Evolutionary conservation across 2,888 invertebrate genomes (phyloP).

Genomic region (Cheilosia pagana): DNA sequence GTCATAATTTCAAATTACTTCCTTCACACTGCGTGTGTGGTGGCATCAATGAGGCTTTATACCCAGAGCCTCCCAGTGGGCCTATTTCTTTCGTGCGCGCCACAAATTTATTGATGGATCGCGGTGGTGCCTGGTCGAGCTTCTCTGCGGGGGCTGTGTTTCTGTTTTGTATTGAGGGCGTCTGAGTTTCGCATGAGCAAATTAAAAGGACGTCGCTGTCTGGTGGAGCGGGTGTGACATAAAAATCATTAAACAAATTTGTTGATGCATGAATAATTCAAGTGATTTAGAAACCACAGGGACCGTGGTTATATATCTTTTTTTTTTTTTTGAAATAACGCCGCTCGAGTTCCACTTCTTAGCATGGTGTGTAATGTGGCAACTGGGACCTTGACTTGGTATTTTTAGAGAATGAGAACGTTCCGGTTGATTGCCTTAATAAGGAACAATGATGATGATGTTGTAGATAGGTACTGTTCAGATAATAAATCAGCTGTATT

Average conservation of each 20-base stretch:
- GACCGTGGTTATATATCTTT: slow-evolving; percentile 5
- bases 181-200: slow-evolving; percentile 55
- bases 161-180: not conserved
- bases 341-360: not conserved
- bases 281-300: slow-evolving; percentile 55
- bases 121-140: slow-evolving; percentile 19
- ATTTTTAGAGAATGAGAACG: not conserved
- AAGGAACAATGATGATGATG: not conserved
- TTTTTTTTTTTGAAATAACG: not conserved
- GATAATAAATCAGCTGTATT: too few species aligned
- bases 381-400: slow-evolving; percentile 30
- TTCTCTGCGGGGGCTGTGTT: slow-evolving; percentile 10
- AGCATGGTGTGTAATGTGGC: slow-evolving; percentile 27
- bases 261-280: slow-evolving; percentile 68
- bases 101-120: slow-evolving; percentile 73
- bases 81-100: slow-evolving; percentile 53
- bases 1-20: slow-evolving; percentile 72
- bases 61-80: slow-evolving; percentile 44
- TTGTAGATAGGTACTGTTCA: not conserved
- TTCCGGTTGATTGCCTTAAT: slow-evolving; percentile 1
- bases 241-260: slow-evolving; percentile 67
- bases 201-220: slow-evolving; percentile 57
- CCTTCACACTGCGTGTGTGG: slow-evolving; percentile 40
- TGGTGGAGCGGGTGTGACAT: slow-evolving; percentile 50
- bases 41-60: slow-evolving; percentile 39